These are phyloP conservation scores for Liodrosophila aerea DNA, from an alignment of 2,888 invertebrate species.

Conservation along the genomic window DNA sequence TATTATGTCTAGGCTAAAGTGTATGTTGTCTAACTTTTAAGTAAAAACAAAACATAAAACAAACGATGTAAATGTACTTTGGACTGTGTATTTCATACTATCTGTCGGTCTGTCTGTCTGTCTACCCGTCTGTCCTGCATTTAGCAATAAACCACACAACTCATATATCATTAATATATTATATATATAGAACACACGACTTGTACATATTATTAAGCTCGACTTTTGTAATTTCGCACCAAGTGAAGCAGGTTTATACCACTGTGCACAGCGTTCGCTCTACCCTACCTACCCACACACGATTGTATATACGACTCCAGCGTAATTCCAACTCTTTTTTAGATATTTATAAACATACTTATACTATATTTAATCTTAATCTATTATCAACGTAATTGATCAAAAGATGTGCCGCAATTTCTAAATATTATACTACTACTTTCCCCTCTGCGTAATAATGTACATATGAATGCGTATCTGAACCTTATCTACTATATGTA, in stretches of 20 bases:
- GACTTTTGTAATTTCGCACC: conserved; percentile 1
- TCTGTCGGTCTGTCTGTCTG: conserved; percentile 39
- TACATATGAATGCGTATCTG: conserved; percentile 24
- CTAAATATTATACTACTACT: conserved; percentile 20
- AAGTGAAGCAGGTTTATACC: too few species aligned
- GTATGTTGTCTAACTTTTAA: conserved; percentile 73
- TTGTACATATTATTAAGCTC: conserved; percentile 58
- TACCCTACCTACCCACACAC: too few species aligned
- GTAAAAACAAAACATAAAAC: conserved; percentile 24
- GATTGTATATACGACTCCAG: background rate
- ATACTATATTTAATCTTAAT: background rate
- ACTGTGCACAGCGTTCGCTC: too few species aligned
- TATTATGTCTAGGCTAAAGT: conserved; percentile 53
- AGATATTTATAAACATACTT: conserved; percentile 28
- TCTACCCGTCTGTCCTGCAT: conserved; percentile 42
- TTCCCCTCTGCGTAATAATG: conserved; percentile 26
- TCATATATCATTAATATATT: background rate
- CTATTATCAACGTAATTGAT: conserved; percentile 22
- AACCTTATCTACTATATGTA: conserved; percentile 13
- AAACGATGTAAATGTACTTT: conserved; percentile 52
- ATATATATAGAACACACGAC: conserved; percentile 7
- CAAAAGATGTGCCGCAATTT: conserved; percentile 24
- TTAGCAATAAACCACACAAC: conserved; percentile 38
- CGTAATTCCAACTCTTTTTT: background rate
- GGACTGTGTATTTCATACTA: conserved; percentile 50